Evolutionary conservation across 2,113 vertebrate genomes (phyloP), one percentile per base, ranked within the genome.

Genomic region (Semnornis frantzii): DNA sequence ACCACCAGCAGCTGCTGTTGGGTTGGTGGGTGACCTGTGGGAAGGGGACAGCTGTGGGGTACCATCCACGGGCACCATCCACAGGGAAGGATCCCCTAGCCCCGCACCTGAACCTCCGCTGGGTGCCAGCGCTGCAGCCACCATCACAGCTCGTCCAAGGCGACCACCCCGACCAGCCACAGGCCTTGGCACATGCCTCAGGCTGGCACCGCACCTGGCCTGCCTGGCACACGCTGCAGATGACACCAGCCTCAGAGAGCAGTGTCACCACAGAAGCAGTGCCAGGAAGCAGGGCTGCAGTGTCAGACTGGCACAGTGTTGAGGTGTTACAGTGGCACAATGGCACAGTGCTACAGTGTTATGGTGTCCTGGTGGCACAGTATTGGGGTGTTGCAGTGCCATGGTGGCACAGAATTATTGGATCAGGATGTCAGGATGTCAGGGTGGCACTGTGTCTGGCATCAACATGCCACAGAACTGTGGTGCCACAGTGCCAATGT

Each of bases 111-210:
- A 98, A 99, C 54, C 98, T 97, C 44, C 98, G 97, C 91, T 98
- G 98, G 24, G 98, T 69, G 25, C 98, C 98, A 3, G 93, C 71
- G 28, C 98, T 98, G 71, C 99, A 99, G 71, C 96, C 97, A 21
- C 92, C 98, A 77, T 98, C 98, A 60, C 99, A 99, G 4, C 96
- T 97, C 5, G 98, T 97, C 99, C 99, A 99, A 3, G 98, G 97
- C 1, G 98, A 98, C 99, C 98, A 99, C 28, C 98, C 94, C 2
- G 99, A 99, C 99, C 98, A 99, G 52, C 97, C 96, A n/a, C 99
- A 99, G 89, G 75, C n/a, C 5, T 77, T 50, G 3, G 96, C 92
- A 57, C 99, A 99, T 66, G 48, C 83, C 37, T 94, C 95, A 1
- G 91, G 86, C 76, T 98, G 94, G n/a, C 99, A 99, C 13, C 70